These are phyloP conservation scores for Oncorhynchus clarkii DNA, from an alignment of 2,113 vertebrate species.

Conservation along the genomic window DNA sequence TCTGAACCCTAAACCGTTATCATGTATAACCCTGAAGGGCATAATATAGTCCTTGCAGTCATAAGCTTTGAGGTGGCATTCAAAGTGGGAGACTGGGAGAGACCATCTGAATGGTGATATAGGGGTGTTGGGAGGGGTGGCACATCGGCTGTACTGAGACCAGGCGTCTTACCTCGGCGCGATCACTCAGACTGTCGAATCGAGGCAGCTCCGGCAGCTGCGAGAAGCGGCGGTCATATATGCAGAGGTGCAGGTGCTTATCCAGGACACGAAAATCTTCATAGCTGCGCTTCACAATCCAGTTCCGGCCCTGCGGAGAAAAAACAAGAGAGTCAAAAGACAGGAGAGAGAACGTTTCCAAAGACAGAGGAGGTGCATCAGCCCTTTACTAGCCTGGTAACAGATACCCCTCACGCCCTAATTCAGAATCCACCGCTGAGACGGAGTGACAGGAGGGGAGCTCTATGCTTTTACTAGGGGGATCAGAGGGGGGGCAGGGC, in stretches of 20 bases:
- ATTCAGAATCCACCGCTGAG: background rate
- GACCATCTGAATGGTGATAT: background rate
- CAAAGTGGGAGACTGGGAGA: no score
- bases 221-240: slow-evolving; percentile 96
- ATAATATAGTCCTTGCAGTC: no score
- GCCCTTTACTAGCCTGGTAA: background rate
- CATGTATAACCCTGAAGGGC: no score
- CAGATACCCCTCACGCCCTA: background rate
- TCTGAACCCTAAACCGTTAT: no score
- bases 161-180: slow-evolving; percentile 79
- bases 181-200: slow-evolving; percentile 87
- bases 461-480: no score
- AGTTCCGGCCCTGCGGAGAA: slow-evolving; percentile 85
- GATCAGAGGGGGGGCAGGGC: no score
- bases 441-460: background rate
- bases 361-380: background rate
- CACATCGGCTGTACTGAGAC: background rate
- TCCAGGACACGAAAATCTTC: slow-evolving; percentile 97
- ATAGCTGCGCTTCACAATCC: slow-evolving; percentile 98
- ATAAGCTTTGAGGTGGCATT: no score
- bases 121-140: background rate
- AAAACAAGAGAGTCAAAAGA: background rate
- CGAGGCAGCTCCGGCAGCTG: slow-evolving; percentile 94
- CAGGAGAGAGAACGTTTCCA: background rate
- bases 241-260: slow-evolving; percentile 96